phyloP scores from a whole-genome alignment of 1,140 invertebrate species.

The Pseudomyrmex dendroicus region DNA sequence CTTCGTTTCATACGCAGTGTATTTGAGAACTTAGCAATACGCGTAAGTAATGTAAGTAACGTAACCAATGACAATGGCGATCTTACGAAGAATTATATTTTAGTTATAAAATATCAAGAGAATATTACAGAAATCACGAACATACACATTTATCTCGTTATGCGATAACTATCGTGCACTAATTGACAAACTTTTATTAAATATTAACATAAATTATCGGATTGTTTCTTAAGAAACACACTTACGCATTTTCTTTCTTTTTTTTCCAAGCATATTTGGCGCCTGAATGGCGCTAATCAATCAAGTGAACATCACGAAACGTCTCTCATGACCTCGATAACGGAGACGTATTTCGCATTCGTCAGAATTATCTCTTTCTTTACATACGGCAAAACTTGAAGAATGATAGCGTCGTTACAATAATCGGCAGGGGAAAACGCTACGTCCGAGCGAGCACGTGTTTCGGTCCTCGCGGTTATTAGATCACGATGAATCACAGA shows the following conservation, averaged over 20 bases:
- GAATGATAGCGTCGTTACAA: conserved; percentile 25
- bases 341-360: too few relatives aligned
- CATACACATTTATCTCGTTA: neutral
- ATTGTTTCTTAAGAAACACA: too few relatives aligned
- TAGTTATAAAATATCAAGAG: conserved; percentile 25
- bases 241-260: too few relatives aligned
- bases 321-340: too few relatives aligned
- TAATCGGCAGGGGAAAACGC: conserved; percentile 16
- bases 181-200: too few relatives aligned
- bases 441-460: conserved; percentile 49
- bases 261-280: too few relatives aligned
- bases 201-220: too few relatives aligned
- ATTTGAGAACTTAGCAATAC: conserved; percentile 38
- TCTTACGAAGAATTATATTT: conserved; percentile 38
- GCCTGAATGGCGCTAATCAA: too few relatives aligned
- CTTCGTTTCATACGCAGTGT: conserved; percentile 4
- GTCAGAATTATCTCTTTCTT: too few relatives aligned
- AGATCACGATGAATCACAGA: conserved; percentile 74
- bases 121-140: neutral
- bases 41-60: conserved; percentile 36
- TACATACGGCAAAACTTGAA: neutral
- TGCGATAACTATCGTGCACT: too few relatives aligned
- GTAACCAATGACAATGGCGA: conserved; percentile 40
- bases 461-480: conserved; percentile 65
- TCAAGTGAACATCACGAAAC: too few relatives aligned